Percentiles rank a stretch among this genome's conserved stretches.
Conservation (phyloP, 2,888 invertebrate species). For the Folsomia manolachei region DNA sequence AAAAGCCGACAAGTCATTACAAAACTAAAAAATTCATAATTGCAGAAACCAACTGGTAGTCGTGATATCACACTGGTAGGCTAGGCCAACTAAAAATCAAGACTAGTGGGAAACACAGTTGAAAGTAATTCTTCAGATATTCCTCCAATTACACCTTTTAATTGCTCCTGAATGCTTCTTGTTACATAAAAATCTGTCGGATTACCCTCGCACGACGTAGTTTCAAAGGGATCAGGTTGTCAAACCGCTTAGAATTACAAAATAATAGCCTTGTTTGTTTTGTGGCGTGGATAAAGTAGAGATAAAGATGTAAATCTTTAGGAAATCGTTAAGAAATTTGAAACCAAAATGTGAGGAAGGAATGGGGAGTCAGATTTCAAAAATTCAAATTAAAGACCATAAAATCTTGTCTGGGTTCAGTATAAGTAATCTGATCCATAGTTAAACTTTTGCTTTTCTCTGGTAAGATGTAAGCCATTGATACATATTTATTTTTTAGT, state of each 20-base stretch:
- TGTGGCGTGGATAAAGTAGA: not conserved
- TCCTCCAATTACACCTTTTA: not conserved
- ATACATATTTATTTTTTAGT: not conserved
- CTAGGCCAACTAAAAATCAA: too few relatives aligned
- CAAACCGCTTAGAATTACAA: not conserved
- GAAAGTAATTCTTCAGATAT: too few relatives aligned
- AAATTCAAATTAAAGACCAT: slow-evolving; percentile 42
- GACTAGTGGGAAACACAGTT: too few relatives aligned
- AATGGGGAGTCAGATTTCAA: too few relatives aligned
- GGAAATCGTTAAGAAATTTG: too few relatives aligned
- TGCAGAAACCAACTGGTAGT: not conserved
- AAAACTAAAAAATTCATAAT: not conserved
- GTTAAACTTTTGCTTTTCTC: too few relatives aligned
- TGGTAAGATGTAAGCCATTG: not conserved
- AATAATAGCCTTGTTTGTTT: too few relatives aligned
- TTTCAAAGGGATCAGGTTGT: not conserved
- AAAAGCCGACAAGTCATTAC: not conserved
- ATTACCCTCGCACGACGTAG: not conserved
- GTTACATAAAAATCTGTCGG: not conserved
- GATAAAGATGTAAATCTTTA: not conserved
- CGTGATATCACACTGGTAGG: too few relatives aligned
- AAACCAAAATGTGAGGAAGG: slow-evolving; percentile 2
- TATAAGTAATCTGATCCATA: not conserved
- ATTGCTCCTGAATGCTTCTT: not conserved
- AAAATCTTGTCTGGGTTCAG: slow-evolving; percentile 22